Percentiles rank a stretch among this genome's conserved stretches.
Evolutionary conservation across 2,797 vertebrate species (phyloP).

Genomic region (Myotis vivesi): DNA sequence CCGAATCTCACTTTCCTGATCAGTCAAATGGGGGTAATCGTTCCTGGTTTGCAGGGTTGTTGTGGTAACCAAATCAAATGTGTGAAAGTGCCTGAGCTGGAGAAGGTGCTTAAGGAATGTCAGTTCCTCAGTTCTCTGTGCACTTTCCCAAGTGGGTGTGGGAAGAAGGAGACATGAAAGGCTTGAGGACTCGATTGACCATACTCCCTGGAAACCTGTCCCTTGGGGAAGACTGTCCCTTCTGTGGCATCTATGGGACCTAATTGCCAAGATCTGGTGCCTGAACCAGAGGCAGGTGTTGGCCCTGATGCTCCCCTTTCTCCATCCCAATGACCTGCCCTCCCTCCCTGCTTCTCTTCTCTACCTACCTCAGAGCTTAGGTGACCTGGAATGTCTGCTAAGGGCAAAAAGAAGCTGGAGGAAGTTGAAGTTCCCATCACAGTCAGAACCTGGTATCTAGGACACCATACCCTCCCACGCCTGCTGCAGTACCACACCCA

Average conservation of each 20-base stretch:
- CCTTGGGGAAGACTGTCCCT: not conserved
- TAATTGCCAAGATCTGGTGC: not conserved
- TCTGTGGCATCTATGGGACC: not conserved
- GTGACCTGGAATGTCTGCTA: not conserved
- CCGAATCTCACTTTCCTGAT: not conserved
- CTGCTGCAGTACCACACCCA: conserved; percentile 66
- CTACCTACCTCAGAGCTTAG: not conserved
- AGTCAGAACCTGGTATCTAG: conserved; percentile 68
- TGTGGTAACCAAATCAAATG: not conserved
- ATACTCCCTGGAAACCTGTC: not conserved
- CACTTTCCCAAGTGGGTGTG: not conserved
- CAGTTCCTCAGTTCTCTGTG: not conserved
- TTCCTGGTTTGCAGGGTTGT: not conserved
- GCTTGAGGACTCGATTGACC: not conserved
- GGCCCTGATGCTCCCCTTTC: not conserved
- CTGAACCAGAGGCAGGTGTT: not conserved
- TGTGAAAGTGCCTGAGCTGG: too few species aligned
- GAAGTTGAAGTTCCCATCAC: conserved; percentile 57
- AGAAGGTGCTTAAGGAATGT: not conserved
- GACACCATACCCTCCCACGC: conserved; percentile 57
- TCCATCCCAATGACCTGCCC: not conserved
- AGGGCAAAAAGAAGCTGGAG: conserved; percentile 37
- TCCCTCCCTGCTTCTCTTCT: not conserved
- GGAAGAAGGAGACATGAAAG: not conserved
- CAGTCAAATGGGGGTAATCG: not conserved